phyloP scores from a whole-genome alignment of 1,140 invertebrate species.

The Cotesia glomerata region DNA sequence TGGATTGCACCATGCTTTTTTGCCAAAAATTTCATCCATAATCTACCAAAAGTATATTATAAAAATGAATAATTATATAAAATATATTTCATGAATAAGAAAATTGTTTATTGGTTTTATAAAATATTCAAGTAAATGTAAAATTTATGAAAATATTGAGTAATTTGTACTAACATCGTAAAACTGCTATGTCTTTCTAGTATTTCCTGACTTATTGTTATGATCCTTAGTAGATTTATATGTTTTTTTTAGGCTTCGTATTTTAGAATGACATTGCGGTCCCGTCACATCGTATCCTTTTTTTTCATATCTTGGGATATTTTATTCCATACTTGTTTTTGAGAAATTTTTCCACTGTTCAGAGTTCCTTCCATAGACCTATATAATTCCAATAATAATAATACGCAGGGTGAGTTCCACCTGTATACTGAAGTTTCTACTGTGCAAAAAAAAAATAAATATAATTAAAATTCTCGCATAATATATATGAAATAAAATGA shows the following conservation, averaged over 20 bases:
- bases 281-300: too few relatives aligned
- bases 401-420: too few relatives aligned
- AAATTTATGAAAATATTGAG: too few relatives aligned
- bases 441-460: not conserved
- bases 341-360: too few relatives aligned
- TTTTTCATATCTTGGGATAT: too few relatives aligned
- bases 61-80: not conserved
- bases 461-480: not conserved
- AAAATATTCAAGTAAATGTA: too few relatives aligned
- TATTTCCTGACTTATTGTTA: constrained; percentile 25
- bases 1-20: constrained; percentile 27
- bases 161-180: not conserved
- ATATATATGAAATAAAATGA: not conserved
- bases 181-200: not conserved
- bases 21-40: constrained; percentile 27
- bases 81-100: not conserved
- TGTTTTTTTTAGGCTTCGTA: constrained; percentile 23
- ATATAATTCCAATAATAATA: too few relatives aligned
- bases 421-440: not conserved
- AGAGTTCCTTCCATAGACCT: too few relatives aligned
- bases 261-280: too few relatives aligned
- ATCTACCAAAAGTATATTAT: constrained; percentile 11
- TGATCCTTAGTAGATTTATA: constrained; percentile 28
- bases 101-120: too few relatives aligned
- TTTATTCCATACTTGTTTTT: too few relatives aligned